Evolutionary conservation across 2,888 invertebrate genomes (phyloP).

Genomic region (Thyatira batis): DNA sequence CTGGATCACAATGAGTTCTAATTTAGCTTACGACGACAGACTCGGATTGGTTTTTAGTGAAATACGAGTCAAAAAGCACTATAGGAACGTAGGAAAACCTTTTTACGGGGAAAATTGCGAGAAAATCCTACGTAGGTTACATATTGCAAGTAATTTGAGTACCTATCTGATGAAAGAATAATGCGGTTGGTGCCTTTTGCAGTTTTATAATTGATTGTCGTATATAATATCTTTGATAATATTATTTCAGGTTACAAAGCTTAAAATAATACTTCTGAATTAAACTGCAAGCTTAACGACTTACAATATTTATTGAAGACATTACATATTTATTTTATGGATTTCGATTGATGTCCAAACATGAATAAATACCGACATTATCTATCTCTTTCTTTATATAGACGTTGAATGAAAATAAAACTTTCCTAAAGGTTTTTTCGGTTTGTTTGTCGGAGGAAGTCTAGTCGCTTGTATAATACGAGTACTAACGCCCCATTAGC

Average conservation of each 20-base stretch:
- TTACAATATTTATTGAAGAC: no score
- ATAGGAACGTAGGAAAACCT: not conserved
- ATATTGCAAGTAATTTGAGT: no score
- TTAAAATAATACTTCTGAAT: not conserved
- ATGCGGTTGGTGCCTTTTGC: no score
- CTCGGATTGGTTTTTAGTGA: constrained; percentile 7
- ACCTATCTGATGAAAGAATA: no score
- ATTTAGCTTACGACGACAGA: constrained; percentile 21
- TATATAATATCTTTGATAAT: no score
- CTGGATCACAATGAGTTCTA: constrained; percentile 27
- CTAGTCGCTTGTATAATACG: constrained; percentile 17
- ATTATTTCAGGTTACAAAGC: no score
- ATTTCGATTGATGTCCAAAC: not conserved
- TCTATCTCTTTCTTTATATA: not conserved
- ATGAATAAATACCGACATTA: not conserved
- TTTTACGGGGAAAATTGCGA: not conserved
- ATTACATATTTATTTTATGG: no score
- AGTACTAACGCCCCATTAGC: constrained; percentile 34
- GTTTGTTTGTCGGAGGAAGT: constrained; percentile 29
- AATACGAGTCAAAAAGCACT: constrained; percentile 6
- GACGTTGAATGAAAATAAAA: constrained; percentile 7
- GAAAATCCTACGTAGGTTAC: not conserved
- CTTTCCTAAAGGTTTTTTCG: constrained; percentile 16
- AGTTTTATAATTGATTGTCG: no score
- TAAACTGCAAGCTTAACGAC: no score